Evolutionary conservation across 2,888 invertebrate genomes (phyloP).

Genomic region (Gari tellinella): DNA sequence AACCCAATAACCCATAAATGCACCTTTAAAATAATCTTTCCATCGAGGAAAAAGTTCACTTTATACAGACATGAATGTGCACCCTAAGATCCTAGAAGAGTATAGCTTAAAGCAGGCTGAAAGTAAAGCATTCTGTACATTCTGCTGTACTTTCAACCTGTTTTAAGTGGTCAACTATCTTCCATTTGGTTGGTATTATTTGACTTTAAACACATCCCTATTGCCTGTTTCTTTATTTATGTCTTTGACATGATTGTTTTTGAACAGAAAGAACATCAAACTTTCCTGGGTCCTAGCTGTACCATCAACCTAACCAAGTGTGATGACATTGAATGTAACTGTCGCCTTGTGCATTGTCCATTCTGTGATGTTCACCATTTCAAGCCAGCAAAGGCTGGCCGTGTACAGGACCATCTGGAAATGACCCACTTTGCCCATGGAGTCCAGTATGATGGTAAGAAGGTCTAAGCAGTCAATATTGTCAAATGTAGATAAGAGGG

Average conservation of each 20-base stretch:
- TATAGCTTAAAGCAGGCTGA: too few relatives aligned
- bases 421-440: slow-evolving; percentile 73
- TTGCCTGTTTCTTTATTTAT: too few relatives aligned
- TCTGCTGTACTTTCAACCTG: too few relatives aligned
- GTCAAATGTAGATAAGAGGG: background rate
- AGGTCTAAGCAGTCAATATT: background rate
- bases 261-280: slow-evolving; percentile 47
- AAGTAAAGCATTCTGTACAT: too few relatives aligned
- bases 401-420: slow-evolving; percentile 72
- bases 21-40: too few relatives aligned
- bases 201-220: too few relatives aligned
- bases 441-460: slow-evolving; percentile 70
- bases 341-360: slow-evolving; percentile 71
- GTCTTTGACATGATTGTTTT: background rate
- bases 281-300: slow-evolving; percentile 57
- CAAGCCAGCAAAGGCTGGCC: slow-evolving; percentile 69
- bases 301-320: slow-evolving; percentile 62
- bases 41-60: too few relatives aligned
- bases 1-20: too few relatives aligned
- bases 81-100: too few relatives aligned
- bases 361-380: slow-evolving; percentile 71
- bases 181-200: too few relatives aligned
- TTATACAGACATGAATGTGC: too few relatives aligned
- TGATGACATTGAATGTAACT: slow-evolving; percentile 60
- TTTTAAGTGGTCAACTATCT: too few relatives aligned